These are phyloP conservation scores for Paraplagusia blochii DNA, from an alignment of 2,113 vertebrate species.

Conservation along the genomic window DNA sequence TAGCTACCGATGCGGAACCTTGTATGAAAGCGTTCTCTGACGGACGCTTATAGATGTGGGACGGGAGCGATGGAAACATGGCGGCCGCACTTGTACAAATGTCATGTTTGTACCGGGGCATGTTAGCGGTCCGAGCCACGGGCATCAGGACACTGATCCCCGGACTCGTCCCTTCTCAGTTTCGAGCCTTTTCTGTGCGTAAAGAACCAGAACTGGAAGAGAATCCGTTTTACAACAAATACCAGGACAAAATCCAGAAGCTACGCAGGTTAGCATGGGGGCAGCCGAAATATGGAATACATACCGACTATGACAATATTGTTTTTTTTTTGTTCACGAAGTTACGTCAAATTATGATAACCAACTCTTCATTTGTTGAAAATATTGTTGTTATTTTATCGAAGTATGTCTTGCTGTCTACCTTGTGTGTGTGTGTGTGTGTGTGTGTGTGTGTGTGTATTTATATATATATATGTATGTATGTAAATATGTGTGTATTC, in stretches of 20 bases:
- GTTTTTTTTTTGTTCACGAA: too few relatives aligned
- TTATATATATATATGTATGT: too few relatives aligned
- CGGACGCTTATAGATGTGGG: constrained; percentile 69
- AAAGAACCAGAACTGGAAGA: constrained; percentile 76
- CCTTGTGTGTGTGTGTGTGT: too few relatives aligned
- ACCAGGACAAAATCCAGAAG: constrained; percentile 86
- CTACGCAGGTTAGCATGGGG: constrained; percentile 80
- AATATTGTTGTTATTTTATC: too few relatives aligned
- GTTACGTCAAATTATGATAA: too few relatives aligned
- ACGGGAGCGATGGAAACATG: constrained; percentile 68
- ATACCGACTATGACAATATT: too few relatives aligned
- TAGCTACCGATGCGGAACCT: constrained; percentile 22
- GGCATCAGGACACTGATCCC: constrained; percentile 75
- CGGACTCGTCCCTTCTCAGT: constrained; percentile 76
- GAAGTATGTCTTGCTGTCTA: too few relatives aligned
- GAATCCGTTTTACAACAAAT: constrained; percentile 87
- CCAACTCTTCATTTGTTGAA: too few relatives aligned
- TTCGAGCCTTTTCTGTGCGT: constrained; percentile 79
- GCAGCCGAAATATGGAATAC: neutral
- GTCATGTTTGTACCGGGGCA: constrained; percentile 78
- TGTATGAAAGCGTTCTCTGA: neutral
- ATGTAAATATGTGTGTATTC: too few relatives aligned
- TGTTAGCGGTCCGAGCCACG: constrained; percentile 79
- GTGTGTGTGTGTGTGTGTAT: too few relatives aligned
- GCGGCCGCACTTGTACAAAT: constrained; percentile 78